A percentile compares a stretch with the other conserved stretches of the same genome.
Evolutionary conservation across 2,113 vertebrate genomes (phyloP).

Genomic region (Heteronetta atricapilla): DNA sequence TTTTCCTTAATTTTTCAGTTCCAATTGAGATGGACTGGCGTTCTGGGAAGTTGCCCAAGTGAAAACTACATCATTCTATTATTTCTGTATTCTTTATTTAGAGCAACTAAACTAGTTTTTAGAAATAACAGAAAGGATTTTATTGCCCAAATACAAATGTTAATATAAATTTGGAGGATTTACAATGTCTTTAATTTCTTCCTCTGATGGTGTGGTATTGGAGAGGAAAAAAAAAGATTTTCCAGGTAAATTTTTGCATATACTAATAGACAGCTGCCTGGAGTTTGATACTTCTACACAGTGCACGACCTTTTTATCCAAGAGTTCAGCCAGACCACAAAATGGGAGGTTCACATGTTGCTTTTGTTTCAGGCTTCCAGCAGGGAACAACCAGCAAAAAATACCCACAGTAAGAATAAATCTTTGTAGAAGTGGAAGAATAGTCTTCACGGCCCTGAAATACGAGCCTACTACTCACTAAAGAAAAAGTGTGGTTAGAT

Average conservation of each 20-base stretch:
- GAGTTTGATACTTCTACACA: neutral
- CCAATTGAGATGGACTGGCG: neutral
- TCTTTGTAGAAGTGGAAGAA: neutral
- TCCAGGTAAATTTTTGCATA: neutral
- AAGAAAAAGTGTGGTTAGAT: neutral
- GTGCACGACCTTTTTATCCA: neutral
- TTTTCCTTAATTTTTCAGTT: neutral
- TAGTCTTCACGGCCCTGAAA: neutral
- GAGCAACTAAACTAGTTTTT: neutral
- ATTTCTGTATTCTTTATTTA: neutral
- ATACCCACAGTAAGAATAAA: neutral
- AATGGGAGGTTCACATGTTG: neutral
- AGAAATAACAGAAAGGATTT: neutral
- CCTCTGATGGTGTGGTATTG: neutral
- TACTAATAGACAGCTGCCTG: neutral
- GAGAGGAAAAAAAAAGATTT: neutral
- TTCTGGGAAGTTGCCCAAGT: neutral
- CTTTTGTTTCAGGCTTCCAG: constrained; percentile 35
- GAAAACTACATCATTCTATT: neutral
- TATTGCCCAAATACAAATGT: neutral
- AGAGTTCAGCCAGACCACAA: constrained; percentile 35
- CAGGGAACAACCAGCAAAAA: neutral
- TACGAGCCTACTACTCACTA: neutral
- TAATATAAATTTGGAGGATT: neutral
- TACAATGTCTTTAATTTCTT: accelerated